Evolutionary conservation across 2,113 vertebrate species (phyloP).

Genomic region (Microcebus tavaratra): DNA sequence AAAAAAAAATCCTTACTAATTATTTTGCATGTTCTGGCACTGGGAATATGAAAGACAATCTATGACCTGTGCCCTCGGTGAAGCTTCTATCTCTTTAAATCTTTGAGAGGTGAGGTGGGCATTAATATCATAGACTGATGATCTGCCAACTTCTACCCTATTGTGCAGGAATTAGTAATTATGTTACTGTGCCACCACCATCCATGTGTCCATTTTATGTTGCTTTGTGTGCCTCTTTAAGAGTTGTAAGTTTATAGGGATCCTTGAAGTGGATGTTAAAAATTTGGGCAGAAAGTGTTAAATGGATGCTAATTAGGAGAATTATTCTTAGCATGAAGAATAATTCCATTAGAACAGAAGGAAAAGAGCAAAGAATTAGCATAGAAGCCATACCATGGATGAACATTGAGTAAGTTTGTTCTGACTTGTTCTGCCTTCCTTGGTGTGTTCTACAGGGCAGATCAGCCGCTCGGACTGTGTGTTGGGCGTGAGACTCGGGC

Average conservation of each 20-base stretch:
- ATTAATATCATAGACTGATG: no score
- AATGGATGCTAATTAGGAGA: background rate
- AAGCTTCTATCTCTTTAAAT: background rate
- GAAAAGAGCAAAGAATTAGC: background rate
- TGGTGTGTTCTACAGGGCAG: background rate
- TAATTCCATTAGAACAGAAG: background rate
- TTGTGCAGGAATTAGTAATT: background rate
- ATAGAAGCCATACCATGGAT: background rate
- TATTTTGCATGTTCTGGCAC: background rate
- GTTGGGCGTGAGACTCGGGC: background rate
- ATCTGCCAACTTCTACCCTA: background rate
- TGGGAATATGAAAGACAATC: background rate
- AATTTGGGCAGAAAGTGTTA: background rate
- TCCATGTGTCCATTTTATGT: background rate
- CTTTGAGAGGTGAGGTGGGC: background rate
- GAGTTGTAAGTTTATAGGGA: background rate
- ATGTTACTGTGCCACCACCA: background rate
- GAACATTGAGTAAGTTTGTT: rapidly evolving
- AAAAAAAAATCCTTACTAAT: background rate
- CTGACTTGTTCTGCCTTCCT: background rate
- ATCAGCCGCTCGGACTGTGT: background rate
- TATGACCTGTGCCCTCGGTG: background rate
- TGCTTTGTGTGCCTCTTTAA: background rate
- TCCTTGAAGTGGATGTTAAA: background rate
- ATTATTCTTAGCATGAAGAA: background rate